These are phyloP conservation scores for Drosophila picticornis DNA, from an alignment of 2,888 invertebrate species.

Conservation along the genomic window DNA sequence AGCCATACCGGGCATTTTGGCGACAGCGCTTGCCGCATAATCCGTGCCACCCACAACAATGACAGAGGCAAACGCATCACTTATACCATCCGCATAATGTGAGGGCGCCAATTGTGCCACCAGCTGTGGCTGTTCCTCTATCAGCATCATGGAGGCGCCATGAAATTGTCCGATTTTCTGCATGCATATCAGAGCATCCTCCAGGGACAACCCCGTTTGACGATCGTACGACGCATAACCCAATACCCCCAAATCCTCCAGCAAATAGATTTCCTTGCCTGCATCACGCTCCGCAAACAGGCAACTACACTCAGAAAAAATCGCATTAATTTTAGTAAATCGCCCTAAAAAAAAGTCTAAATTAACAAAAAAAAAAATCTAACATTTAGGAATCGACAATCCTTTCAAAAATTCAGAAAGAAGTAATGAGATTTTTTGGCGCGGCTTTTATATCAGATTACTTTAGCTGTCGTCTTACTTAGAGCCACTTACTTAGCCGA, in stretches of 20 bases:
- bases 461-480: no score
- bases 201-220: conserved; percentile 85
- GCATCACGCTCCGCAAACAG: conserved; percentile 51
- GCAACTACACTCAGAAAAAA: conserved; percentile 54
- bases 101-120: conserved; percentile 46
- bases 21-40: conserved; percentile 50
- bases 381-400: background rate
- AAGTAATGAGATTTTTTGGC: no score
- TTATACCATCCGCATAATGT: conserved; percentile 53
- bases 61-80: conserved; percentile 33
- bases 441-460: no score
- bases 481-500: no score
- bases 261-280: conserved; percentile 69
- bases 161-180: conserved; percentile 86
- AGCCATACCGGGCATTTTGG: conserved; percentile 80
- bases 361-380: background rate
- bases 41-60: conserved; percentile 61
- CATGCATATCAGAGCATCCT: conserved; percentile 86
- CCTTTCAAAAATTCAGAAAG: no score
- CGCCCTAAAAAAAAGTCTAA: background rate
- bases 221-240: conserved; percentile 86
- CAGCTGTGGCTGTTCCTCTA: conserved; percentile 52
- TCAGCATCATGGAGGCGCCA: conserved; percentile 86
- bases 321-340: background rate
- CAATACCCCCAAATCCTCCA: conserved; percentile 84